Percentiles rank a stretch among this genome's conserved stretches.
phyloP scores from a whole-genome alignment of 2,113 vertebrate species.

The Chaetodon auriga region DNA sequence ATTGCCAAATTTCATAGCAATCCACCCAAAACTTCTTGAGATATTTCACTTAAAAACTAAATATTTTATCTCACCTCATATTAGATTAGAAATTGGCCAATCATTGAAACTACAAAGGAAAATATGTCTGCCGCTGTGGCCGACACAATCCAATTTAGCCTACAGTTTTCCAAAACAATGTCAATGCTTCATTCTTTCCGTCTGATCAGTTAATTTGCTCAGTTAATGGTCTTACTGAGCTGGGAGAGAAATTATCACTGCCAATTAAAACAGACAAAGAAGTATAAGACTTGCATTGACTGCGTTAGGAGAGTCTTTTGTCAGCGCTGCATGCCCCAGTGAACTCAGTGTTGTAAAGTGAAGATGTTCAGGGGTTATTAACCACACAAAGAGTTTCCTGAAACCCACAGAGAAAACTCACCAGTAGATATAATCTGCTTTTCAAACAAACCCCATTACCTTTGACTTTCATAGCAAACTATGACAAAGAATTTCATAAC shows the following conservation, averaged over 20 bases:
- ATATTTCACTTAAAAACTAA: background rate
- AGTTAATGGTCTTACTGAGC: slow-evolving; percentile 38
- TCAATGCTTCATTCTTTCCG: background rate
- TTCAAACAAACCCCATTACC: slow-evolving; percentile 19
- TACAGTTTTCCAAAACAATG: background rate
- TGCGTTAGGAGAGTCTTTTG: slow-evolving; percentile 43
- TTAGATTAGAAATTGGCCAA: background rate
- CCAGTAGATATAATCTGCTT: slow-evolving; percentile 8
- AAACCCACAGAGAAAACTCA: slow-evolving; percentile 12
- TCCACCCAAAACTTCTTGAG: too few species aligned
- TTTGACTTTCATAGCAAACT: background rate
- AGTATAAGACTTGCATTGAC: slow-evolving; percentile 5
- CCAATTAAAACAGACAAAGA: slow-evolving; percentile 67
- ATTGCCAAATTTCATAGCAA: too few species aligned
- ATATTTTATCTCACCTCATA: background rate
- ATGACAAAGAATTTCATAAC: slow-evolving; percentile 4
- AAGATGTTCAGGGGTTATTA: slow-evolving; percentile 30
- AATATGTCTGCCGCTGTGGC: background rate
- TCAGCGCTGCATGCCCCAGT: slow-evolving; percentile 8
- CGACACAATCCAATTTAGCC: slow-evolving; percentile 11
- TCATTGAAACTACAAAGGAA: background rate
- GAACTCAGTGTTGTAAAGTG: slow-evolving; percentile 24
- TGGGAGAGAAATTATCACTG: slow-evolving; percentile 25
- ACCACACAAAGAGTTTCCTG: slow-evolving; percentile 4
- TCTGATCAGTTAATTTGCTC: slow-evolving; percentile 23